A percentile compares a stretch with the other conserved stretches of the same genome.
Conservation (phyloP, 1,140 invertebrate species). For the Drosophila micromelanica region DNA sequence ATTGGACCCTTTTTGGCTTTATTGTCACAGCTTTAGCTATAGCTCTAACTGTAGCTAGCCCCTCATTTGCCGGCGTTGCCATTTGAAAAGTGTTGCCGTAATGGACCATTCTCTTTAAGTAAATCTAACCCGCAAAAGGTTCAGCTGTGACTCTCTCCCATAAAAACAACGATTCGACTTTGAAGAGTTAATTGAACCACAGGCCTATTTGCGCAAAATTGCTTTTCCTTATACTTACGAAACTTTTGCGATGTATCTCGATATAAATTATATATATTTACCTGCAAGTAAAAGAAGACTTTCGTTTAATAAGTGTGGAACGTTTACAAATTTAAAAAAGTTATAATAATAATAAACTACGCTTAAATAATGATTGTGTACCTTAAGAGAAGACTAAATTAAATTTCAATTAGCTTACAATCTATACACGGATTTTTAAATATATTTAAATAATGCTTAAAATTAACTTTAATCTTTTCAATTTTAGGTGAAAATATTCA, state of each 20-base stretch:
- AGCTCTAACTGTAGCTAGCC: neutral
- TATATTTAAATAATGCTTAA: no score
- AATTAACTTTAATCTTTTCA: no score
- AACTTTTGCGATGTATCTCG: neutral
- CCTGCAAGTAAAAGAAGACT: constrained; percentile 33
- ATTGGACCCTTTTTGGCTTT: constrained; percentile 49
- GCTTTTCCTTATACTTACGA: constrained; percentile 14
- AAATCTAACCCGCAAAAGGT: constrained; percentile 50
- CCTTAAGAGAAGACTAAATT: no score
- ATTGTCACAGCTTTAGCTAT: constrained; percentile 14
- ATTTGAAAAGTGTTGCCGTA: constrained; percentile 5
- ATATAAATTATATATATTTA: constrained; percentile 22
- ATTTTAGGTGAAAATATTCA: no score
- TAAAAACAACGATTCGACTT: constrained; percentile 46
- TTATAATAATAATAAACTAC: no score
- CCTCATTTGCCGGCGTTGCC: neutral
- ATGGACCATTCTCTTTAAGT: constrained; percentile 55
- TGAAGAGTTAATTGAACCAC: constrained; percentile 69
- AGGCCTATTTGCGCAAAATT: constrained; percentile 37
- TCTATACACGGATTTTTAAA: no score
- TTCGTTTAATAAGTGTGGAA: neutral
- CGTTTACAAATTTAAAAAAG: neutral
- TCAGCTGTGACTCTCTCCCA: constrained; percentile 13
- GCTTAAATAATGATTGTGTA: no score
- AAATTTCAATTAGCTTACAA: no score